Conservation (phyloP, 2,888 invertebrate species). For the Spilosoma lubricipeda region DNA sequence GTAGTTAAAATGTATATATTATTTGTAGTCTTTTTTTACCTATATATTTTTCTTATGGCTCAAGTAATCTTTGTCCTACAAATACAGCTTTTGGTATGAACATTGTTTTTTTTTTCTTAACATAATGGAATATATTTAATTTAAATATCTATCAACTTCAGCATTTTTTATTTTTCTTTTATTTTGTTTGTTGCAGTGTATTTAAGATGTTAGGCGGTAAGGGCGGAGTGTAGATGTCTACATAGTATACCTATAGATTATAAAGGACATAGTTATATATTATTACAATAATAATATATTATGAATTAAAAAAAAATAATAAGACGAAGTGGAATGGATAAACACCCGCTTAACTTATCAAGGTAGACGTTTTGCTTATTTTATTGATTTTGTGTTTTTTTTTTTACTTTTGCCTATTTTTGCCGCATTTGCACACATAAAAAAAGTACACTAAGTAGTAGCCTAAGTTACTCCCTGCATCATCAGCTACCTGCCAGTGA, state of each 20-base stretch:
- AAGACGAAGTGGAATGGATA: conserved; percentile 77
- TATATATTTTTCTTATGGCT: not conserved
- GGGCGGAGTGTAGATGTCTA: conserved; percentile 84
- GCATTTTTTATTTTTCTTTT: conserved; percentile 68
- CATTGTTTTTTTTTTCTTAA: not conserved
- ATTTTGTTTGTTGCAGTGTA: conserved; percentile 83
- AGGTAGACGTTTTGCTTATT: conserved; percentile 73
- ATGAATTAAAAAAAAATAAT: conserved; percentile 75
- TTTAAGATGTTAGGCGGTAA: conserved; percentile 84
- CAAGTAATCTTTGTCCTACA: not conserved
- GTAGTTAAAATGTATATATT: not conserved
- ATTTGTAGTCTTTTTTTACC: not conserved
- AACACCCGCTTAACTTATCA: conserved; percentile 77
- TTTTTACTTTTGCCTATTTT: not conserved
- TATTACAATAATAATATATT: conserved; percentile 86
- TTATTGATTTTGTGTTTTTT: conserved; percentile 43
- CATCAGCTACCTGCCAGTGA: too few relatives aligned
- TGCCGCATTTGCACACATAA: too few relatives aligned
- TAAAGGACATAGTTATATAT: conserved; percentile 85
- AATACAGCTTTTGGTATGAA: not conserved
- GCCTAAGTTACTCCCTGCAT: too few relatives aligned
- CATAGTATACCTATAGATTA: conserved; percentile 85
- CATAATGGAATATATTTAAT: not conserved
- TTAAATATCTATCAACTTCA: not conserved
- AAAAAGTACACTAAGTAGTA: too few relatives aligned